Evolutionary conservation across 2,888 invertebrate genomes (phyloP), one percentile per base, ranked within the genome.

Genomic region (Dasypogon diadema): DNA sequence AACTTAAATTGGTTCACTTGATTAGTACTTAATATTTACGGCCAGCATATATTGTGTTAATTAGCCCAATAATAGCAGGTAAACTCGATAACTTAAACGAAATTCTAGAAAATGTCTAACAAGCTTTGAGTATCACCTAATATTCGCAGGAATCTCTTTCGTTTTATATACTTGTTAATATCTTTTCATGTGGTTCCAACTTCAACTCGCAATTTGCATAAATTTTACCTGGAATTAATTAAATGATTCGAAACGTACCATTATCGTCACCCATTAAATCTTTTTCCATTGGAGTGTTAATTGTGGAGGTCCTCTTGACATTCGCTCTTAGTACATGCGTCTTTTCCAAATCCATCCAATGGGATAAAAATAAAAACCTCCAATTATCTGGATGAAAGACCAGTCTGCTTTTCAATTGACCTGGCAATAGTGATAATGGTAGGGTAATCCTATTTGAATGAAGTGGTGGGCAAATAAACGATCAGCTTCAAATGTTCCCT

Each of bases 401-500:
- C 37, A 34, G 37, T 21, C 60, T 42, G 37, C 34, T 1, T 60
- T 60, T 60, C 60, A 60, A 42, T 58, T 37, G 60, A 60, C 21
- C 37, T 60, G 60, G 12, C 10, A 18, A 30, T 10, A 30, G 34
- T n/a, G n/a, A n/a, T n/a, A 5, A 30, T 30, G 30, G 30, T 30
- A 30, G 8, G 37, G 18, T 60, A 60, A 60, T 60, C 37, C 21
- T 37, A 6, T 37, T 18, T 21, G 12, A 60, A 60, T 60, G 10
- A 37, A 60, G 60, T 60, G 60, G 10, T 34, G 37, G 18, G 60
- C 37, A 37, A 60, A 60, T 60, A 60, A 60, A 60, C 16, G 42
- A 37, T 18, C 21, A 21, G 60, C 37, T 60, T 21, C 18, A 16
- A 60, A 60, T 60, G 14, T 37, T 26, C 21, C 51, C 51, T 21